A percentile compares a stretch with the other conserved stretches of the same genome.
Conservation (phyloP, 2,888 invertebrate species). For the Lithophane leautieri region DNA sequence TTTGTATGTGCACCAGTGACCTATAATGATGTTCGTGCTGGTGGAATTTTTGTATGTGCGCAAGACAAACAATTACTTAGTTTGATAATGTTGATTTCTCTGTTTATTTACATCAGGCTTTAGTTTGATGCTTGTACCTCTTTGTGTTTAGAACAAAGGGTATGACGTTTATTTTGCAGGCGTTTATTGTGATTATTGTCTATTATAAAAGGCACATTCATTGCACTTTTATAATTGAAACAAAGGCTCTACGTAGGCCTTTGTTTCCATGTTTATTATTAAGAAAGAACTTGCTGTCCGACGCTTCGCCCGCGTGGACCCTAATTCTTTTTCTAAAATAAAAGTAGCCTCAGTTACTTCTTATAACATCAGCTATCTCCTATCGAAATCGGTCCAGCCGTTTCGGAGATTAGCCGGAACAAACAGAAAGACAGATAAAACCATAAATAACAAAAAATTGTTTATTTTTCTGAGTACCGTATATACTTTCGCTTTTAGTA, state of each 20-base stretch:
- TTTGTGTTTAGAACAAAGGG: conserved; percentile 16
- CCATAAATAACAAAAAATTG: too few relatives aligned
- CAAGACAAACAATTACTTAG: conserved; percentile 1
- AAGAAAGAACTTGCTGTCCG: background rate
- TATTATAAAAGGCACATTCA: background rate
- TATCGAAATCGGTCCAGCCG: too few relatives aligned
- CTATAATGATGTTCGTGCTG: conserved; percentile 62
- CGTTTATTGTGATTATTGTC: background rate
- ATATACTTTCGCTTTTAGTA: too few relatives aligned
- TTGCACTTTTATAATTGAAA: background rate
- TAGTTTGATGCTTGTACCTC: conserved; percentile 19
- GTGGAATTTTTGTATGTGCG: conserved; percentile 40
- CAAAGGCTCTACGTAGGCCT: background rate
- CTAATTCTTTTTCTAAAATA: too few relatives aligned
- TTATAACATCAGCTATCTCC: too few relatives aligned
- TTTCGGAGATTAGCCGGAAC: too few relatives aligned
- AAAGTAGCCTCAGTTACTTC: too few relatives aligned
- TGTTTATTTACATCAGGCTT: conserved; percentile 44
- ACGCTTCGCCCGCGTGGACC: too few relatives aligned
- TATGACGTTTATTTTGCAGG: conserved; percentile 24
- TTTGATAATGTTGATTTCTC: conserved; percentile 8
- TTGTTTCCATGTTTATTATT: conserved; percentile 1
- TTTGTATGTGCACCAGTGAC: conserved; percentile 29
- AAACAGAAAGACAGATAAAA: too few relatives aligned
- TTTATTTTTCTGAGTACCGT: too few relatives aligned